phyloP scores from a whole-genome alignment of 2,797 vertebrate species.

The Gastrophryne carolinensis region DNA sequence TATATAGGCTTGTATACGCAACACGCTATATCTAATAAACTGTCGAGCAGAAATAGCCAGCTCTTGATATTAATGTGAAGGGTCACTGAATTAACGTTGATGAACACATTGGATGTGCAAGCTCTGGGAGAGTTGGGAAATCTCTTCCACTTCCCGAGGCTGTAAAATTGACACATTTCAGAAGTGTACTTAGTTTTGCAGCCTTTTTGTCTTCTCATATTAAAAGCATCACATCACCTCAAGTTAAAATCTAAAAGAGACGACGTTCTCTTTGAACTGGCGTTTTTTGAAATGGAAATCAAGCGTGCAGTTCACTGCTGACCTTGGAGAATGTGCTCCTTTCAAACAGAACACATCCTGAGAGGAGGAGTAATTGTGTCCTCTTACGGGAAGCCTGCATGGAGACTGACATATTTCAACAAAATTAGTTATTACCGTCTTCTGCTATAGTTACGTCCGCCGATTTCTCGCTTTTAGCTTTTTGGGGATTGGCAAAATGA shows the following conservation, averaged over 20 bases:
- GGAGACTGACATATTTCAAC: background rate
- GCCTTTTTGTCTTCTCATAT: slow-evolving; percentile 60
- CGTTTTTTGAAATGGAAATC: slow-evolving; percentile 63
- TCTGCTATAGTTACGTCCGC: background rate
- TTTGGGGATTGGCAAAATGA: background rate
- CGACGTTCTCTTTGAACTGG: slow-evolving; percentile 57
- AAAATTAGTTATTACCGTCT: background rate
- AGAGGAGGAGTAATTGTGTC: background rate
- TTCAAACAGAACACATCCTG: slow-evolving; percentile 46
- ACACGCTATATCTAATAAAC: background rate
- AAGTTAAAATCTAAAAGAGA: slow-evolving; percentile 61
- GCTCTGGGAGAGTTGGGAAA: background rate
- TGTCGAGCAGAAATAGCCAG: slow-evolving; percentile 2
- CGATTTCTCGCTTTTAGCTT: background rate
- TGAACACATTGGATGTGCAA: background rate
- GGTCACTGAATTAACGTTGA: background rate
- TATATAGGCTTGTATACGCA: background rate
- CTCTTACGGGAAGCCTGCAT: background rate
- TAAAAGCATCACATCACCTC: slow-evolving; percentile 60
- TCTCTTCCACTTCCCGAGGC: slow-evolving; percentile 48
- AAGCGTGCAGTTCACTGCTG: slow-evolving; percentile 40
- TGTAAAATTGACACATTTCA: slow-evolving; percentile 55
- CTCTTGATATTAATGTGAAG: background rate
- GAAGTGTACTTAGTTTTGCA: slow-evolving; percentile 47
- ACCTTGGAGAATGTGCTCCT: slow-evolving; percentile 57